These are phyloP conservation scores for Acridotheres tristis DNA, from an alignment of 2,797 vertebrate species.

Conservation along the genomic window DNA sequence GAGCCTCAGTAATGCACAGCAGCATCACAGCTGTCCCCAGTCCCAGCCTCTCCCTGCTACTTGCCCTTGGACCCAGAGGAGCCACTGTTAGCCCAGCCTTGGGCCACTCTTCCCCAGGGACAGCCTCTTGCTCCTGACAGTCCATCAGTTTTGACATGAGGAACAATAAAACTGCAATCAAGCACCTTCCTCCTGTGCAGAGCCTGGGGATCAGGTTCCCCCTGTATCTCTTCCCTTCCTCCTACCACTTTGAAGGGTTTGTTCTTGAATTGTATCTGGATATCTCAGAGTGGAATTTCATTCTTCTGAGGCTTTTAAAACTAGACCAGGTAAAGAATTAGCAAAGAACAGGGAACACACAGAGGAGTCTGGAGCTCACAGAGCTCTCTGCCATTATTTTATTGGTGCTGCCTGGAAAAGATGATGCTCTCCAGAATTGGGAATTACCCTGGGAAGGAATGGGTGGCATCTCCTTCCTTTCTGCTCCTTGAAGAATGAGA, in stretches of 20 bases:
- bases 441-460: background rate
- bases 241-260: conserved; percentile 42
- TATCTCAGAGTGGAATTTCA: conserved; percentile 60
- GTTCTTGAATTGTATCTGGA: conserved; percentile 41
- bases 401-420: background rate
- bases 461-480: background rate
- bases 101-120: background rate
- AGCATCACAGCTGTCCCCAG: background rate
- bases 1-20: fast-evolving
- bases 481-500: background rate
- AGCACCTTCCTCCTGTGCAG: background rate
- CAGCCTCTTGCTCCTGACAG: background rate
- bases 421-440: background rate
- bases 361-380: background rate
- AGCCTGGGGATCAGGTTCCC: conserved; percentile 21
- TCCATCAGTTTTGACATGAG: background rate
- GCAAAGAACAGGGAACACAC: background rate
- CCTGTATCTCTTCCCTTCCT: conserved; percentile 42
- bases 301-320: conserved; percentile 43
- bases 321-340: conserved; percentile 12
- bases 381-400: background rate
- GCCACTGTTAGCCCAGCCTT: background rate
- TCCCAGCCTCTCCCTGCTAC: background rate
- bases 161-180: conserved; percentile 59
- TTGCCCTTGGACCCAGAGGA: background rate